Conservation (phyloP, 2,113 vertebrate genomes). For the Tachycineta bicolor region DNA sequence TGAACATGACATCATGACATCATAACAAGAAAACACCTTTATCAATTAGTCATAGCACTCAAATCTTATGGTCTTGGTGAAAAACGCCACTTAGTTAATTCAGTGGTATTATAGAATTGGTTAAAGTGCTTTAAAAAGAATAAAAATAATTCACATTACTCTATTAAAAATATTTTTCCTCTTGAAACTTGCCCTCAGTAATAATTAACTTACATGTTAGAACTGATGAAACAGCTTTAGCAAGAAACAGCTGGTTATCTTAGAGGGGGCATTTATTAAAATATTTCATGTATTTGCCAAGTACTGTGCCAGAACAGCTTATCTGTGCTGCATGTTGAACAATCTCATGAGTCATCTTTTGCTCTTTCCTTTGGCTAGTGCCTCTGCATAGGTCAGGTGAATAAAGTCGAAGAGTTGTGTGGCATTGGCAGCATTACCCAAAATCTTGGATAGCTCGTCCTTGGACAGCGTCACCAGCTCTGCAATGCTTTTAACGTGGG, state of each 20-base stretch:
- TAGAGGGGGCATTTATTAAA: neutral
- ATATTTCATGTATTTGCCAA: neutral
- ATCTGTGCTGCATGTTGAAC: neutral
- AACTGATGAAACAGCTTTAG: neutral
- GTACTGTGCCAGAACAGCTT: neutral
- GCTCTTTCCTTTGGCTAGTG: constrained; percentile 57
- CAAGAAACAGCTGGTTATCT: neutral
- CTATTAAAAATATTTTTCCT: neutral
- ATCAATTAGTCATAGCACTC: neutral
- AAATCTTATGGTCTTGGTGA: neutral
- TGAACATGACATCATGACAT: neutral
- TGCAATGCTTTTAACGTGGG: constrained; percentile 81
- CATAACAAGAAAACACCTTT: neutral
- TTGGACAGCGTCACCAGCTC: constrained; percentile 83
- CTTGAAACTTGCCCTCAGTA: neutral
- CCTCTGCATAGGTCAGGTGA: constrained; percentile 77
- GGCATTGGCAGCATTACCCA: constrained; percentile 81
- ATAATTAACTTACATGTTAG: neutral
- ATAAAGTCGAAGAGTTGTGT: constrained; percentile 89
- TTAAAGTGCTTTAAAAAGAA: neutral
- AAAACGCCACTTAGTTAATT: neutral
- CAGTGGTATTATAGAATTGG: neutral
- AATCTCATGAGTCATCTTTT: constrained; percentile 58
- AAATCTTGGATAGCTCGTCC: constrained; percentile 78
- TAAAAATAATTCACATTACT: neutral